Evolutionary conservation across 2,113 vertebrate genomes (phyloP), one percentile per base, ranked within the genome.

Genomic region (Hypomesus transpacificus): DNA sequence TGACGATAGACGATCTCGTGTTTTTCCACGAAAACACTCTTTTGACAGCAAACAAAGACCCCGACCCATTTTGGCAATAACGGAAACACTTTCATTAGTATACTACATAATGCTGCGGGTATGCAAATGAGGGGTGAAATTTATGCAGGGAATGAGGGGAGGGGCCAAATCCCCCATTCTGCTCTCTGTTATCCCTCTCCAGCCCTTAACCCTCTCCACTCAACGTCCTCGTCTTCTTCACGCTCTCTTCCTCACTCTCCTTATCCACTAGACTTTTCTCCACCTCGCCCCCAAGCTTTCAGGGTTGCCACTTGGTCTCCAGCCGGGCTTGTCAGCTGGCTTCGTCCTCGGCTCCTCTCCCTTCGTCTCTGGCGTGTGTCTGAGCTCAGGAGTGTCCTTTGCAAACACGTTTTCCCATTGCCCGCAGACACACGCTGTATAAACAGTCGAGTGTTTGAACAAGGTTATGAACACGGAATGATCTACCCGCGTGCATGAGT

Each of bases 71-170:
- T 76, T 77, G 83, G 79, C 75, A 89, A 88, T 89, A 88, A 88
- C 82, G 78, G 88, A 89, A 90, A 86, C 16, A 87, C 81, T 84
- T 81, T 88, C 87, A 89, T 90, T 90, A 89, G 87, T 84, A 89
- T 85, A 87, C 87, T 87, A 87, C 89, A 89, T 84, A 89, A 63
- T 34, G 60, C 87, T 85, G 89, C 88, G 88, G 88, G 89, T 89
- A 90, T 90, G 89, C 84, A 88, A 89, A 89, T 89, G 84, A 70
- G 59, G 87, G 86, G 86, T 89, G 89, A 89, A 89, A 89, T 90
- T 87, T 90, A 90, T 89, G 89, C 86, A 89, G 85, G 64, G 75
- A 74, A 70, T 77, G 74, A 79, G 63, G 74, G 83, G 81, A 83
- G 72, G 77, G 84, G 70, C 84, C 80, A 80, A 81, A 68, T 53